Percentiles rank a stretch among this genome's conserved stretches.
These are phyloP conservation scores for Saccostrea cuccullata DNA, from an alignment of 1,140 invertebrate genomes.

Conservation along the genomic window DNA sequence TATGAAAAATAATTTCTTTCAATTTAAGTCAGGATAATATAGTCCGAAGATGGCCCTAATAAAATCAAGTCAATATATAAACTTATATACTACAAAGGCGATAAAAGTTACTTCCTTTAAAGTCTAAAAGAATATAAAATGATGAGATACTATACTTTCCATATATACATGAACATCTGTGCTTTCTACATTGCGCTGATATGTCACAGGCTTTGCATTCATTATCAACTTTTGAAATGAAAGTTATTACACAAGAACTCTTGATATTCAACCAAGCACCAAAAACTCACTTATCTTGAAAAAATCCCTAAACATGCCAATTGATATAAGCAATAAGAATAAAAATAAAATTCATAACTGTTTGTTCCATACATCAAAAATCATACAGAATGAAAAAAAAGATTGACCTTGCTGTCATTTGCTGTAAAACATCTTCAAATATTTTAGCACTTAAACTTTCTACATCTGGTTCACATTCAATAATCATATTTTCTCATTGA, in stretches of 20 bases:
- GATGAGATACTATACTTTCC: background rate
- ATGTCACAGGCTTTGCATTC: constrained; percentile 27
- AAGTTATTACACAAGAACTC: background rate
- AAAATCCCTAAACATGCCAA: background rate
- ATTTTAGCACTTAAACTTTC: background rate
- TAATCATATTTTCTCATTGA: background rate
- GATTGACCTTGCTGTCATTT: constrained; percentile 19
- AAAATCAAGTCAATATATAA: too few species aligned
- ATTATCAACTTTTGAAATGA: background rate
- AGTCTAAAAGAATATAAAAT: background rate
- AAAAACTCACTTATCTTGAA: background rate
- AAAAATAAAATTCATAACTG: background rate
- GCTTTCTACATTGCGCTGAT: background rate
- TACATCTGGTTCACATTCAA: background rate
- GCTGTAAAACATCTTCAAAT: constrained; percentile 10
- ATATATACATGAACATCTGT: background rate
- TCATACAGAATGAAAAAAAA: background rate
- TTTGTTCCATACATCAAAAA: background rate
- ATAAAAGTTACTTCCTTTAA: background rate
- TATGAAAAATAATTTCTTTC: too few species aligned
- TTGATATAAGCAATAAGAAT: background rate
- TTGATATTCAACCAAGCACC: background rate
- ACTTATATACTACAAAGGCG: background rate
- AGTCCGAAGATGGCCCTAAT: too few species aligned
- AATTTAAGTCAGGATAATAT: too few species aligned